A percentile compares a stretch with the other conserved stretches of the same genome.
phyloP scores from a whole-genome alignment of 1,140 invertebrate genomes.

The Trigoniulus corallinus region DNA sequence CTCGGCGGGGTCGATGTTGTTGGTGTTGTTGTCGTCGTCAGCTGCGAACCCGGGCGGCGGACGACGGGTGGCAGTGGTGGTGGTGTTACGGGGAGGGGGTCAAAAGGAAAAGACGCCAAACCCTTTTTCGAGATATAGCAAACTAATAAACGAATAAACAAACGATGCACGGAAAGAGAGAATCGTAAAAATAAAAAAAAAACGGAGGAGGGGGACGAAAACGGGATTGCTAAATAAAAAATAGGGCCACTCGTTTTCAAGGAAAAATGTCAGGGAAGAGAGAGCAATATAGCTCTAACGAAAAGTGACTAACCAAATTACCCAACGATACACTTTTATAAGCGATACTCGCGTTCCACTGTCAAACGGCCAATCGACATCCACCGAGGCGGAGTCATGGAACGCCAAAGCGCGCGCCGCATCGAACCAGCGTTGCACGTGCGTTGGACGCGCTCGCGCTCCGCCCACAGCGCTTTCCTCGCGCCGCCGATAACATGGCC shows the following conservation, averaged over 20 bases:
- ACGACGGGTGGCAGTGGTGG: constrained; percentile 16
- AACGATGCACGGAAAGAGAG: background rate
- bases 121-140: background rate
- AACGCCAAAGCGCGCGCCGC: background rate
- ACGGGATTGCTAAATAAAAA: no score
- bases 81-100: constrained; percentile 15
- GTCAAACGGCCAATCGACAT: background rate
- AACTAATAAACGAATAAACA: background rate
- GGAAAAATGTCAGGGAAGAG: background rate
- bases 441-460: no score
- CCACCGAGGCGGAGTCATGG: background rate
- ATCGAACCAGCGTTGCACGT: constrained; percentile 1
- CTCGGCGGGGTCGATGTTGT: no score
- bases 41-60: constrained; percentile 15
- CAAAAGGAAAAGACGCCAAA: background rate
- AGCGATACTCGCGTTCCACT: constrained; percentile 6
- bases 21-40: constrained; percentile 8
- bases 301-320: constrained; percentile 28
- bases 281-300: constrained; percentile 15
- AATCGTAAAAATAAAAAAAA: no score
- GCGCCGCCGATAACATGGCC: constrained; percentile 10
- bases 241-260: background rate
- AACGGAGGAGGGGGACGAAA: no score
- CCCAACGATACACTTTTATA: constrained; percentile 20
- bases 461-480: no score